Evolutionary conservation across 2,113 vertebrate species (phyloP).

Genomic region (Erpornis zantholeuca): DNA sequence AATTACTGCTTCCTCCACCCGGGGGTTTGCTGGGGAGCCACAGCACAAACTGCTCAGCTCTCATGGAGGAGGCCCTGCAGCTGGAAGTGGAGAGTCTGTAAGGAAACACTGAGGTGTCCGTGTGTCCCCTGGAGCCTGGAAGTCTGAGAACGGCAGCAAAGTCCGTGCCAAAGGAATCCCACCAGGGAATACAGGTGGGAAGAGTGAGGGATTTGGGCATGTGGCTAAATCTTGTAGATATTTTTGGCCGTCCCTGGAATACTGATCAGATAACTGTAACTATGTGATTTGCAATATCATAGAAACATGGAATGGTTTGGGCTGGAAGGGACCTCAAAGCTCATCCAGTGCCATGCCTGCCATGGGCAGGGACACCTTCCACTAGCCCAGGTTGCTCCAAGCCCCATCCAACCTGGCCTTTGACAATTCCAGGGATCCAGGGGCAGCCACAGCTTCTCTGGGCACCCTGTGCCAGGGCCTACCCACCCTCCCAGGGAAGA

Average conservation of each 20-base stretch:
- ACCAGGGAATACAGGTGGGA: neutral
- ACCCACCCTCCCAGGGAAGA: accelerated
- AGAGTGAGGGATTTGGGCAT: neutral
- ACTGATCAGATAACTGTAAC: neutral
- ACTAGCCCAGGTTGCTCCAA: accelerated
- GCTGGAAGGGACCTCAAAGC: accelerated
- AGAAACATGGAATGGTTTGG: too few relatives aligned
- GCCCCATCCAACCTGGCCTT: accelerated
- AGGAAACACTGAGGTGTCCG: neutral
- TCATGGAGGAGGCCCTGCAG: neutral
- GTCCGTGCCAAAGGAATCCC: neutral
- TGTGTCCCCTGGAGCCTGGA: neutral
- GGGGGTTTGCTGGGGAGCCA: neutral
- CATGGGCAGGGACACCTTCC: neutral
- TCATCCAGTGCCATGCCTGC: neutral
- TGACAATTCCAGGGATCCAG: neutral
- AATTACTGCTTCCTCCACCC: neutral
- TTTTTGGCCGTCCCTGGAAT: neutral
- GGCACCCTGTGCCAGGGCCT: neutral
- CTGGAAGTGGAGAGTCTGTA: neutral
- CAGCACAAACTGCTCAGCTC: neutral
- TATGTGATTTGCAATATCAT: neutral
- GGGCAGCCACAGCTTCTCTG: neutral
- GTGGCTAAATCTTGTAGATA: neutral
- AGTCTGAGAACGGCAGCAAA: neutral